Conservation (phyloP, 1,140 invertebrate genomes). For the Drosophila lowei region DNA sequence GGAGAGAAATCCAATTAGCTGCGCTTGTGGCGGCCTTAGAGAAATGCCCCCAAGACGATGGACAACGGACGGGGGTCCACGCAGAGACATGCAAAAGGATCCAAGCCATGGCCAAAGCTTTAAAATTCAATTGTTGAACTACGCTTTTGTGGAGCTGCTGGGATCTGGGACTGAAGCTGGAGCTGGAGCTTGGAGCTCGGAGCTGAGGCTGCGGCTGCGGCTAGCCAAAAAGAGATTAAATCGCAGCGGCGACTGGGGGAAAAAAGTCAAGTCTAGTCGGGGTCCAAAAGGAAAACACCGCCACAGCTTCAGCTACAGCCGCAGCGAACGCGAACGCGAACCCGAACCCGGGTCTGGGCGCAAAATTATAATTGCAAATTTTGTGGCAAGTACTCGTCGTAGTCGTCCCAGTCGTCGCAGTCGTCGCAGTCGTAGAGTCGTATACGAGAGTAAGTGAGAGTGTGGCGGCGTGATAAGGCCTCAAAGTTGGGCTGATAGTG, state of each 20-base stretch:
- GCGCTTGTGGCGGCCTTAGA: constrained; percentile 75
- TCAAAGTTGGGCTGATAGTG: constrained; percentile 55
- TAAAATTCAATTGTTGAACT: constrained; percentile 62
- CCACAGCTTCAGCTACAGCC: constrained; percentile 15
- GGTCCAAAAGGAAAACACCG: constrained; percentile 66
- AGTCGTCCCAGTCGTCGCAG: background rate
- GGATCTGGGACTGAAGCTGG: constrained; percentile 23
- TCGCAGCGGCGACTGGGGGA: constrained; percentile 60
- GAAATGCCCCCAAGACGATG: constrained; percentile 40
- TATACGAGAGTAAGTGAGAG: constrained; percentile 56
- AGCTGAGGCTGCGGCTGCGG: constrained; percentile 10
- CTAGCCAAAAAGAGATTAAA: constrained; percentile 61
- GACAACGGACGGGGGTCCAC: background rate
- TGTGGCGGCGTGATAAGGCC: constrained; percentile 74
- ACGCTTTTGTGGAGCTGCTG: constrained; percentile 21
- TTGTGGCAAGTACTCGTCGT: constrained; percentile 47
- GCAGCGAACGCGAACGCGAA: background rate
- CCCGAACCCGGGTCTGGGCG: constrained; percentile 41
- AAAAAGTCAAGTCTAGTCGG: constrained; percentile 53
- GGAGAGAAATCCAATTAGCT: constrained; percentile 81
- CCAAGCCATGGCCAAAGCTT: constrained; percentile 28
- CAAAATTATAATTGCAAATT: constrained; percentile 82
- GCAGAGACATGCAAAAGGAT: constrained; percentile 73
- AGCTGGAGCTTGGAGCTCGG: background rate
- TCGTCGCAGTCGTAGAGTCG: background rate